Conservation (phyloP, 2,797 vertebrate genomes). For the Ispidina lecontei region DNA sequence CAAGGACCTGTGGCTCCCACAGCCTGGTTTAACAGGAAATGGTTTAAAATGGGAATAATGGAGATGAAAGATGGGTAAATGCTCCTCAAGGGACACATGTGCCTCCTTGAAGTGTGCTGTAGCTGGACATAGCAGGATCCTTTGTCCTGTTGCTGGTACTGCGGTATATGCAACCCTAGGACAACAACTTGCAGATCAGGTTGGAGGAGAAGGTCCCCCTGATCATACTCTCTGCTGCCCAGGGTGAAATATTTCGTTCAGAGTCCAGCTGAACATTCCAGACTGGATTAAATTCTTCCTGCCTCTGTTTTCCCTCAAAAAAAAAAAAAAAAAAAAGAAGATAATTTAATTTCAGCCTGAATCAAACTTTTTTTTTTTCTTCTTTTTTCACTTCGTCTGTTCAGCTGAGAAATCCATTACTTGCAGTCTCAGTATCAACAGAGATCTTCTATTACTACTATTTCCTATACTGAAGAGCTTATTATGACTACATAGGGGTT, state of each 20-base stretch:
- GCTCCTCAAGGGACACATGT: rapidly evolving
- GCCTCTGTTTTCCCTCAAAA: background rate
- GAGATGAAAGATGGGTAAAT: background rate
- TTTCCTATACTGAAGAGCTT: constrained; percentile 48
- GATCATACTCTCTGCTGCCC: background rate
- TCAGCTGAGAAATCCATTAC: constrained; percentile 57
- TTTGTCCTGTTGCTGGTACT: background rate
- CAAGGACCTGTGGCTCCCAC: rapidly evolving
- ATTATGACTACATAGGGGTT: constrained; percentile 39
- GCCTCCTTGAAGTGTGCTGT: background rate
- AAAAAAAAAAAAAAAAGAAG: background rate
- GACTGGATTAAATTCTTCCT: background rate
- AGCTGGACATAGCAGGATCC: background rate
- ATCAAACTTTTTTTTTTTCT: rapidly evolving
- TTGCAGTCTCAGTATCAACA: constrained; percentile 38
- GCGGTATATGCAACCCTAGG: background rate
- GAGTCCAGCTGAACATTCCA: background rate
- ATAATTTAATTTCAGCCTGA: background rate
- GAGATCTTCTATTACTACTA: constrained; percentile 28
- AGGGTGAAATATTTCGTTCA: background rate
- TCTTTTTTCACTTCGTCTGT: background rate
- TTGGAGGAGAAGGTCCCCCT: background rate
- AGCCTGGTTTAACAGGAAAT: background rate
- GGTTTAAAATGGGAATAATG: background rate
- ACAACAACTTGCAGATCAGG: rapidly evolving